Percentiles rank a stretch among this genome's conserved stretches.
Evolutionary conservation across 2,113 vertebrate species (phyloP).

Genomic region (Sylvicapra grimmia): DNA sequence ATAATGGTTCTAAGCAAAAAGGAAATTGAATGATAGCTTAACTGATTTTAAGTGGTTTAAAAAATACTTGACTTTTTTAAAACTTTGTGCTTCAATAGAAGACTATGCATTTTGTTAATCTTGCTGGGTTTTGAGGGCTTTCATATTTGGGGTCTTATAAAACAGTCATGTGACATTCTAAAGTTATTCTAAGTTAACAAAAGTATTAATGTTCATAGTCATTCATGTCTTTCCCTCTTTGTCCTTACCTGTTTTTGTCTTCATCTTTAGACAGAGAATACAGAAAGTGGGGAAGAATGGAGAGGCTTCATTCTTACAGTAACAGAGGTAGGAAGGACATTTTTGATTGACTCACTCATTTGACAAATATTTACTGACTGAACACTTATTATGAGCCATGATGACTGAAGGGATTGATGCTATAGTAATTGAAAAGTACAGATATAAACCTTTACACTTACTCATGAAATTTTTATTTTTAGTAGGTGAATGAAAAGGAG

Average conservation of each 20-base stretch:
- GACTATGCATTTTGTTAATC: not conserved
- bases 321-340: slow-evolving; percentile 75
- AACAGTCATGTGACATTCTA: not conserved
- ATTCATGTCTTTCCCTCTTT: not conserved
- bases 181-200: slow-evolving; percentile 13
- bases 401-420: not conserved
- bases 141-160: not conserved
- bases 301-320: slow-evolving; percentile 84
- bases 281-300: slow-evolving; percentile 82
- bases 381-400: not conserved
- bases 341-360: not conserved
- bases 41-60: slow-evolving; percentile 23
- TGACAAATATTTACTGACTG: not conserved
- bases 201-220: not conserved
- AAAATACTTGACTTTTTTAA: not conserved
- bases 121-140: not conserved
- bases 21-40: not conserved
- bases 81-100: not conserved
- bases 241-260: slow-evolving; percentile 6
- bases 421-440: not conserved
- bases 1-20: not conserved
- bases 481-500: not conserved
- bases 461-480: not conserved
- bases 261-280: slow-evolving; percentile 77
- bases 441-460: not conserved